Evolutionary conservation across 2,113 vertebrate genomes (phyloP), one percentile per base, ranked within the genome.

Genomic region (Corapipo altera): DNA sequence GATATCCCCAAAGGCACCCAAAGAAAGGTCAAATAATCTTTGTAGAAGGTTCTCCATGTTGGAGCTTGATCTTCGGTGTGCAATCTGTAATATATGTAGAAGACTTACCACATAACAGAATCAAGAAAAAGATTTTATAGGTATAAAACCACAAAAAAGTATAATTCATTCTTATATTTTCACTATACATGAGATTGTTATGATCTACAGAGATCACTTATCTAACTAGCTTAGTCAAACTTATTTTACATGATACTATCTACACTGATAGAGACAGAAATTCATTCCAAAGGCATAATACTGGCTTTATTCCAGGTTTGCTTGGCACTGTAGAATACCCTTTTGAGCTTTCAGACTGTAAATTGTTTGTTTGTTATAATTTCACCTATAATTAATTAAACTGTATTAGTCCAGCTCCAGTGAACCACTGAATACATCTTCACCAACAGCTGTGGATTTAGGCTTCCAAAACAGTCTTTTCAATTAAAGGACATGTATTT

Each of bases 1-100:
- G 35, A 74, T 46, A 57, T 32, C n/a, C 82, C 90, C 82, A 67
- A 0, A 46, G 75, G 35, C 51, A 94, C 35, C 17, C 1, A 4
- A 86, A 71, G 75, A 91, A 92, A 96, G 79, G 79, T 93, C 75
- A 95, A 41, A 51, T n/a, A 41, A 74, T 86, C 27, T 88, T 78
- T 28, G 21, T 8, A 52, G 51, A 88, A 69, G 13, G 27, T 58
- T 88, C 88, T 73, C 74, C 75, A 26, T 41, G 37, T 35, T 78
- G 77, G 33, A 94, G 85, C 43, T 81, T 74, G 48, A 80, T 77
- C 76, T 92, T 41, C 7, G 8, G 27, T 46, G 88, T 46, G 64
- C 48, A 62, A 15, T 37, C 75, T 71, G 39, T 52, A 93, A 59
- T 6, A 21, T 5, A 28, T 33, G 32, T n/a, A 69, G 71, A 96